These are phyloP conservation scores for Mycalesis mineus DNA, from an alignment of 2,888 invertebrate species.

Conservation along the genomic window DNA sequence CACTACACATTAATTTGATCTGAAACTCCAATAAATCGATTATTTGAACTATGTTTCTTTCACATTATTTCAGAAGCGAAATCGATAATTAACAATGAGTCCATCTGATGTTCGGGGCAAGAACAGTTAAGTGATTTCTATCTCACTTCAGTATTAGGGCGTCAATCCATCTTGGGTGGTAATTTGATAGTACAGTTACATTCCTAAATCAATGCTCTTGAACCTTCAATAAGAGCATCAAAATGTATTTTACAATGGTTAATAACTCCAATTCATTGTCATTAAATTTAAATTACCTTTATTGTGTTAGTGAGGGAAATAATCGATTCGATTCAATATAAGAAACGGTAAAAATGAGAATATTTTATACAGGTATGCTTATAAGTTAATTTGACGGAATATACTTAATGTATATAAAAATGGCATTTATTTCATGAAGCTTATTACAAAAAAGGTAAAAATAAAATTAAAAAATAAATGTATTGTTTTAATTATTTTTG, in stretches of 20 bases:
- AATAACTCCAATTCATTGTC: neutral
- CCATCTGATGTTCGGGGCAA: neutral
- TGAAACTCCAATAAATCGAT: neutral
- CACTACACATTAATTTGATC: too few relatives aligned
- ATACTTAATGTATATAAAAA: too few relatives aligned
- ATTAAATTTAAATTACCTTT: neutral
- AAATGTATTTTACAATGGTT: neutral
- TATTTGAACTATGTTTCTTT: neutral
- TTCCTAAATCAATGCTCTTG: neutral
- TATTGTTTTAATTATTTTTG: too few relatives aligned
- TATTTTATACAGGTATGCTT: too few relatives aligned
- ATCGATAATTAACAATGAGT: neutral
- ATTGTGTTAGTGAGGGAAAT: neutral
- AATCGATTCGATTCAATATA: too few relatives aligned
- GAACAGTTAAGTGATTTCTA: neutral
- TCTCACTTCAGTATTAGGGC: neutral
- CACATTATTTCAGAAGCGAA: neutral
- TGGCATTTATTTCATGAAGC: too few relatives aligned
- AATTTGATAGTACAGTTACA: neutral
- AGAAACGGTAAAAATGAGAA: too few relatives aligned
- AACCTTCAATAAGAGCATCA: neutral
- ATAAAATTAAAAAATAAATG: too few relatives aligned
- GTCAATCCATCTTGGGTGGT: neutral
- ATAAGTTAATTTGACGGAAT: too few relatives aligned
- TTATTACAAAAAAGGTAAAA: too few relatives aligned